These are phyloP conservation scores for Pleuronectes platessa DNA, from an alignment of 2,113 vertebrate species.

Conservation along the genomic window DNA sequence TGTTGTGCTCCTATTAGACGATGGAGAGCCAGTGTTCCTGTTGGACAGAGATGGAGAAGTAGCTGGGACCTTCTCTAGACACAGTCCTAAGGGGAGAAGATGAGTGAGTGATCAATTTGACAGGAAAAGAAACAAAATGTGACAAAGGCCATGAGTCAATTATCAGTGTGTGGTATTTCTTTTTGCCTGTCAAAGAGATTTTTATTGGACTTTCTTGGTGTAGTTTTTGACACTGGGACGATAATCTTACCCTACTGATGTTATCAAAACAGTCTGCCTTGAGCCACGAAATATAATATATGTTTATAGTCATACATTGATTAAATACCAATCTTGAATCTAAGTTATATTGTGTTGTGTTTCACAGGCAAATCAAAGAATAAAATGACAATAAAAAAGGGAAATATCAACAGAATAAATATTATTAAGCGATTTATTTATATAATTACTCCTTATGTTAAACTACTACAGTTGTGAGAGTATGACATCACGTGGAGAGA, in stretches of 20 bases:
- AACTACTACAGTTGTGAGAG: not conserved
- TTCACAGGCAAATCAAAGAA: not conserved
- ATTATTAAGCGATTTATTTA: not conserved
- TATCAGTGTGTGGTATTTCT: not conserved
- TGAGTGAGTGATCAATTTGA: not conserved
- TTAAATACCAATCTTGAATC: not conserved
- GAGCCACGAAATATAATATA: not conserved
- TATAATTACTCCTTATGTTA: not conserved
- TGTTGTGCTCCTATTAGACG: constrained; percentile 78
- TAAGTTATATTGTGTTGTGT: not conserved
- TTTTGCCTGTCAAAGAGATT: not conserved
- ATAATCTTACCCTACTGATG: not conserved
- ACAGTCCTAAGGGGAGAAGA: constrained; percentile 85
- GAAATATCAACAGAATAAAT: not conserved
- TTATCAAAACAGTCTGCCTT: not conserved
- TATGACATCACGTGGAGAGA: constrained; percentile 59
- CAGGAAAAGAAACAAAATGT: not conserved
- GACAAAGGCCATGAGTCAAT: not conserved
- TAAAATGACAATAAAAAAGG: not conserved
- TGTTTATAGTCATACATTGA: not conserved
- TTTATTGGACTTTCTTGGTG: not conserved
- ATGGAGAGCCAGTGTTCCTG: constrained; percentile 79
- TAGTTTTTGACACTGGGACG: not conserved
- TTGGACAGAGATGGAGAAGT: constrained; percentile 88
- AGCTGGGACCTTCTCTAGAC: constrained; percentile 91